Percentiles rank a stretch among this genome's conserved stretches.
Evolutionary conservation across 1,140 invertebrate species (phyloP).

Genomic region (Physella acuta): DNA sequence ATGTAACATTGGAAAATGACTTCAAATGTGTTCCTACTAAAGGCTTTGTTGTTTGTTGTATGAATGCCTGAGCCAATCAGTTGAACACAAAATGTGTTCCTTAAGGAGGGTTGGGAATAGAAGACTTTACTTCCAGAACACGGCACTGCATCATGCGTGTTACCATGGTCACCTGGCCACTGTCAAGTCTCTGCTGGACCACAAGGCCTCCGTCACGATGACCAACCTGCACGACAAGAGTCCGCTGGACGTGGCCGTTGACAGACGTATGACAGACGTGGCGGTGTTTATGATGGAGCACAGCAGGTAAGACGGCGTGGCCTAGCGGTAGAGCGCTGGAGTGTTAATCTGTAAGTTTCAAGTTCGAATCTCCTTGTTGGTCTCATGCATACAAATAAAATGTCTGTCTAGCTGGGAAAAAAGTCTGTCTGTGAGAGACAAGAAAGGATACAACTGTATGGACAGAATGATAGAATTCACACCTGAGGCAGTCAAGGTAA

Average conservation of each 20-base stretch:
- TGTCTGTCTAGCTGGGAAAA: constrained; percentile 14
- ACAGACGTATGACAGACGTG: not conserved
- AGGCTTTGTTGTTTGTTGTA: no score
- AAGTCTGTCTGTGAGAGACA: constrained; percentile 6
- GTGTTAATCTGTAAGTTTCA: no score
- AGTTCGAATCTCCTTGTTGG: no score
- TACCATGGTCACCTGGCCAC: constrained; percentile 8
- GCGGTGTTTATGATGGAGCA: constrained; percentile 14
- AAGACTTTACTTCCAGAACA: no score
- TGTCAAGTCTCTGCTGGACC: not conserved
- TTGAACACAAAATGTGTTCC: no score
- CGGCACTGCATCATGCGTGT: constrained; percentile 16
- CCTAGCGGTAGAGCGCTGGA: no score
- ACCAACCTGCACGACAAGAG: constrained; percentile 19
- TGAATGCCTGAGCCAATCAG: no score
- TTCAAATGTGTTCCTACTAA: no score
- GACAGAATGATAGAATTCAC: constrained; percentile 15
- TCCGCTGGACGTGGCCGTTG: constrained; percentile 12
- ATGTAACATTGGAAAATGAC: no score
- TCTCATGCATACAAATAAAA: no score
- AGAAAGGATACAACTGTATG: not conserved
- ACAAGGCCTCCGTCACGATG: not conserved
- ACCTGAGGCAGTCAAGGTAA: constrained; percentile 12
- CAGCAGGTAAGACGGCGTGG: constrained; percentile 4
- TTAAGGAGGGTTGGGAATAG: no score